A percentile compares a stretch with the other conserved stretches of the same genome.
phyloP scores from a whole-genome alignment of 2,888 invertebrate genomes.

The Pristionchus mayeri region DNA sequence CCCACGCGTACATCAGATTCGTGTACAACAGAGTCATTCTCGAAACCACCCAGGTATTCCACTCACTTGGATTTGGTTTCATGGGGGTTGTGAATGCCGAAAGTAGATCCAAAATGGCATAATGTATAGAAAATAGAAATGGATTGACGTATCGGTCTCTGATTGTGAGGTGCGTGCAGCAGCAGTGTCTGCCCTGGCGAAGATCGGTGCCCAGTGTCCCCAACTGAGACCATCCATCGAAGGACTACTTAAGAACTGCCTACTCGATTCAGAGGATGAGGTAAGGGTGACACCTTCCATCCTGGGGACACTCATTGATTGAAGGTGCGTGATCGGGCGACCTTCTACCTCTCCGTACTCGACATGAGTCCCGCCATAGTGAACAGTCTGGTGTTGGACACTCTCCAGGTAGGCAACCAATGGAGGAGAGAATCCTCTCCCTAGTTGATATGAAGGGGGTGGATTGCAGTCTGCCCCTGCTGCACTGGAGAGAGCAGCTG shows the following conservation, averaged over 20 bases:
- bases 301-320: no score
- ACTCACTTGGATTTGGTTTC: not conserved
- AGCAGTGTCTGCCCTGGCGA: constrained; percentile 96
- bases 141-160: not conserved
- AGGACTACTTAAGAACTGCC: constrained; percentile 86
- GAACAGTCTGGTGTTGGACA: constrained; percentile 83
- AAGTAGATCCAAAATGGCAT: no score
- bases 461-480: constrained; percentile 24
- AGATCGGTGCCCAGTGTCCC: constrained; percentile 96
- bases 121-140: not conserved
- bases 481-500: constrained; percentile 43
- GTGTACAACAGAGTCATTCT: constrained; percentile 89
- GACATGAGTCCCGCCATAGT: constrained; percentile 80
- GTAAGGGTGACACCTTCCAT: constrained; percentile 50
- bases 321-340: constrained; percentile 90
- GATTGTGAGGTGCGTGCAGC: constrained; percentile 81
- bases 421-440: not conserved
- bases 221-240: constrained; percentile 89
- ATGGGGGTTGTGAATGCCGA: not conserved
- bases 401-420: constrained; percentile 65
- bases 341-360: constrained; percentile 92
- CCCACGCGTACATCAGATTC: constrained; percentile 84
- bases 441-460: not conserved
- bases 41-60: constrained; percentile 89
- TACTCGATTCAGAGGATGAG: constrained; percentile 97